Evolutionary conservation across 1,140 invertebrate species (phyloP).

Genomic region (Sarcophaga peregrina): DNA sequence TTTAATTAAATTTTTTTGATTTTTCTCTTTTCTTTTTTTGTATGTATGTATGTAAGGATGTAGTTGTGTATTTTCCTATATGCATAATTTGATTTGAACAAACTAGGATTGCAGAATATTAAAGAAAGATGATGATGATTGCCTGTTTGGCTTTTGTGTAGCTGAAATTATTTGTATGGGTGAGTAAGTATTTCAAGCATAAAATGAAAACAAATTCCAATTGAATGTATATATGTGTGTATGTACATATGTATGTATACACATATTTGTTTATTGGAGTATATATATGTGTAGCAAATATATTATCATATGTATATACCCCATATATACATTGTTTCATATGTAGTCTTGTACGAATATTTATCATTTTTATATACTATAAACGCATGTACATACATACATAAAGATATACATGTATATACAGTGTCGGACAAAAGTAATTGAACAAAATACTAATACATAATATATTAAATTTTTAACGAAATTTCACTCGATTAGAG

Average conservation of each 20-base stretch:
- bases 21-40: too few species aligned
- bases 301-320: background rate
- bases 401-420: too few species aligned
- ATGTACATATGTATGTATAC: background rate
- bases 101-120: conserved; percentile 18
- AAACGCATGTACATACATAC: too few species aligned
- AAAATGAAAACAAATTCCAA: background rate
- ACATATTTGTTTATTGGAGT: background rate
- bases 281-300: background rate
- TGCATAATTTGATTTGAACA: conserved; percentile 29
- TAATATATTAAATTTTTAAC: too few species aligned
- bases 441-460: too few species aligned
- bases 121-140: background rate
- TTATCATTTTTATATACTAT: too few species aligned
- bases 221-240: background rate
- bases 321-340: too few species aligned
- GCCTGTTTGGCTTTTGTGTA: background rate
- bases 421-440: too few species aligned
- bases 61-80: conserved; percentile 6
- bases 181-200: conserved; percentile 1
- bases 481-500: too few species aligned
- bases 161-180: background rate
- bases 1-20: too few species aligned
- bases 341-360: too few species aligned
- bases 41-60: too few species aligned